Conservation (phyloP, 2,113 vertebrate species). For the Sardina pilchardus region DNA sequence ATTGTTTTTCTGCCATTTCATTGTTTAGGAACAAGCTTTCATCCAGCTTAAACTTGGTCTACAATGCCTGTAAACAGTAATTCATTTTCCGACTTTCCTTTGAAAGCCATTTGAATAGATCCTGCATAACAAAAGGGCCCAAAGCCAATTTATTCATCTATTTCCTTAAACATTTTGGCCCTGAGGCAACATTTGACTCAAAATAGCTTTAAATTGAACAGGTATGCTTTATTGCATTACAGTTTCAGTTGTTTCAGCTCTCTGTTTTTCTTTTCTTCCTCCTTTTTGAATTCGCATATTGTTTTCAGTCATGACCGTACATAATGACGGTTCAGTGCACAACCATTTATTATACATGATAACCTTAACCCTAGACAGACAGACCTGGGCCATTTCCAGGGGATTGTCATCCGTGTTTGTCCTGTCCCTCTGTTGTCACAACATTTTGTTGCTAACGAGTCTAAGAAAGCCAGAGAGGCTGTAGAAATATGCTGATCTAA, state of each 20-base stretch:
- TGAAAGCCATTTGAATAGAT: constrained; percentile 17
- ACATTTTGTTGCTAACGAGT: constrained; percentile 11
- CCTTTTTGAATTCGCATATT: neutral
- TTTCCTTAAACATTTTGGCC: neutral
- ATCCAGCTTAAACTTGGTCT: neutral
- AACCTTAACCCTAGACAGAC: neutral
- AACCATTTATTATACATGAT: constrained; percentile 6
- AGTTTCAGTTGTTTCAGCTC: too few relatives aligned
- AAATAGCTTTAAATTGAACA: neutral
- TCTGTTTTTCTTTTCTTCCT: neutral
- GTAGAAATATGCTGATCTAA: constrained; percentile 1
- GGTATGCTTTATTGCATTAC: neutral
- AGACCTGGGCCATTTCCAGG: constrained; percentile 3
- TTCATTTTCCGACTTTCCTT: neutral
- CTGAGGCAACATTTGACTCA: neutral
- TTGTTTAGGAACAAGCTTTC: neutral
- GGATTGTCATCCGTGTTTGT: neutral
- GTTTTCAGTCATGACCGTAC: neutral
- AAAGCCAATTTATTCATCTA: neutral
- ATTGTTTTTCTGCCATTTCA: neutral
- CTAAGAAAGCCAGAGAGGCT: neutral
- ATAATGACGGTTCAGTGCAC: neutral
- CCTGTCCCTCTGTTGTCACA: constrained; percentile 3
- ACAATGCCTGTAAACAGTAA: constrained; percentile 21
- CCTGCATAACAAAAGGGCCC: neutral